phyloP scores from a whole-genome alignment of 2,113 vertebrate genomes.

The Phaethon lepturus region DNA sequence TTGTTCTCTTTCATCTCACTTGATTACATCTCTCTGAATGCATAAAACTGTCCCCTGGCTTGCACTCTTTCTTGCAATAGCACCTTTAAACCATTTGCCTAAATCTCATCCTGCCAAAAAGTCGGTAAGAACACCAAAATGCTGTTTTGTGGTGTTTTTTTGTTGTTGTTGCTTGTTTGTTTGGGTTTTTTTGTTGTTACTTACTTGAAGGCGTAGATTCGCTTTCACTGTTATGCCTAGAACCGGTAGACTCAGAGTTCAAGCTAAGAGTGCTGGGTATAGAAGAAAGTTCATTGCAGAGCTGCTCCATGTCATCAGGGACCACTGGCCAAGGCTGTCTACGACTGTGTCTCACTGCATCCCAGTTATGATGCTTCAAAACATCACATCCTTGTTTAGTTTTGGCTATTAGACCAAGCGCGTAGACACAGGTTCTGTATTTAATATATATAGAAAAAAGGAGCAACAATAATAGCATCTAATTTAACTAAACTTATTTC shows the following conservation, averaged over 20 bases:
- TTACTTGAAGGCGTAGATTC: conserved; percentile 95
- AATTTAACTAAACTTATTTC: background rate
- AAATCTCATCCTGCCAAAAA: background rate
- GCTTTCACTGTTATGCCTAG: conserved; percentile 96
- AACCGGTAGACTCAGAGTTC: conserved; percentile 95
- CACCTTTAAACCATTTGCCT: background rate
- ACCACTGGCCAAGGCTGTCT: conserved; percentile 94
- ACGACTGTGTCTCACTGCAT: conserved; percentile 93
- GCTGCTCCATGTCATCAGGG: conserved; percentile 92
- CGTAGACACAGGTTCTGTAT: conserved; percentile 92
- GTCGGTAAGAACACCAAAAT: background rate
- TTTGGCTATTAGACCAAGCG: conserved; percentile 94
- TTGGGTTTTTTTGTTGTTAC: background rate
- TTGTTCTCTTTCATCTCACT: background rate
- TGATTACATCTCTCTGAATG: background rate
- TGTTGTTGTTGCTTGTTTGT: too few species aligned
- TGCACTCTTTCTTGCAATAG: background rate
- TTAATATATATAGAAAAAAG: conserved; percentile 3
- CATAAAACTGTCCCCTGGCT: background rate
- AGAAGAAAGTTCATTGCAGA: conserved; percentile 84
- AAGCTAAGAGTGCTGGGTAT: conserved; percentile 87
- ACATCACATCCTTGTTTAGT: conserved; percentile 93
- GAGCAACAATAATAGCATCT: background rate
- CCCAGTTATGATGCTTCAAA: conserved; percentile 93
- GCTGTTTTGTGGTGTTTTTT: background rate